Evolutionary conservation across 2,888 invertebrate species (phyloP).

Genomic region (Dyspetes luteomarginatus): DNA sequence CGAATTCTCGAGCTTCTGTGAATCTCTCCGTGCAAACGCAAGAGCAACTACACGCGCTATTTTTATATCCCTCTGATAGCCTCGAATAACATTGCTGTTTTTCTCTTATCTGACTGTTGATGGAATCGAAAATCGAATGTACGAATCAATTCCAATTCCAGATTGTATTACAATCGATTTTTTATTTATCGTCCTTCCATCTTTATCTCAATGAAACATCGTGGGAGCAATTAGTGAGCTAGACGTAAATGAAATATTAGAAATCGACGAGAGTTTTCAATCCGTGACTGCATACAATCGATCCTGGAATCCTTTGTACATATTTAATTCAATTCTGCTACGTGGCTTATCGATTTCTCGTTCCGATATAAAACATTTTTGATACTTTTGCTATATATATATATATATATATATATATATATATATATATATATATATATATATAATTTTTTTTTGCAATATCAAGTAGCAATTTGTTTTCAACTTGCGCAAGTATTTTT

Average conservation of each 20-base stretch:
- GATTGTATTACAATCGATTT: constrained; percentile 9
- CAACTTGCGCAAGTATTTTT: constrained; percentile 2
- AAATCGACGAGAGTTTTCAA: constrained; percentile 2
- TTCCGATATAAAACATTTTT: no score
- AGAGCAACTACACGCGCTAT: constrained; percentile 18
- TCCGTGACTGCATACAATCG: not conserved
- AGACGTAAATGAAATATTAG: constrained; percentile 13
- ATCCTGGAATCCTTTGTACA: constrained; percentile 17
- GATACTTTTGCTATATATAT: no score
- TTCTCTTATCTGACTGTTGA: not conserved
- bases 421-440: no score
- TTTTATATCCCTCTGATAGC: constrained; percentile 17
- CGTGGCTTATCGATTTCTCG: not conserved
- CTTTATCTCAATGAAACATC: not conserved
- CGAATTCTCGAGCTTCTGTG: not conserved
- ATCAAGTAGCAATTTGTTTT: no score
- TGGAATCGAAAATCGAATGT: constrained; percentile 9
- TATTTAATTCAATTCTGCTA: not conserved
- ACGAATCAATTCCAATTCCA: constrained; percentile 34
- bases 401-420: no score
- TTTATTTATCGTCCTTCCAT: no score
- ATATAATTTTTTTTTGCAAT: no score
- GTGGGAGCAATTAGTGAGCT: not conserved
- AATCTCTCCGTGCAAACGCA: constrained; percentile 19
- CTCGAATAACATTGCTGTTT: constrained; percentile 1